Conservation (phyloP, 2,113 vertebrate genomes). For the Anarrhichthys ocellatus region DNA sequence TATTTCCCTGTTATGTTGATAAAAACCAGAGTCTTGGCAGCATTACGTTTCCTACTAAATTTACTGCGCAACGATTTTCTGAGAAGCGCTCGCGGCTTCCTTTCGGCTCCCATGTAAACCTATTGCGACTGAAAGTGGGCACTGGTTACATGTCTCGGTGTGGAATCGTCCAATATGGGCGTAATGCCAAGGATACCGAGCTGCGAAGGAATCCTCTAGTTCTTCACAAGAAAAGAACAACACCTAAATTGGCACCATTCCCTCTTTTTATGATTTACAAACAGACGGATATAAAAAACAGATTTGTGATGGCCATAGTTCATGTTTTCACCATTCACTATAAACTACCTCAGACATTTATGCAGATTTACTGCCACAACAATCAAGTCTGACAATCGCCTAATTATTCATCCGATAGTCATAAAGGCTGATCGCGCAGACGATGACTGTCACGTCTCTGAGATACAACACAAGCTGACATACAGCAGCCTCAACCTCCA, state of each 20-base stretch:
- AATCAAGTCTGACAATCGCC: conserved; percentile 26
- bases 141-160: background rate
- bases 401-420: conserved; percentile 35
- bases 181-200: background rate
- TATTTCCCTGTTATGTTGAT: background rate
- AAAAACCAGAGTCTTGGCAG: background rate
- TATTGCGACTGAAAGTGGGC: background rate
- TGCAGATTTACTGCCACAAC: conserved; percentile 29
- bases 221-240: background rate
- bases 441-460: conserved; percentile 41
- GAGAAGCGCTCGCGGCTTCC: background rate
- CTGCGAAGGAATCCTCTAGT: background rate
- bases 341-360: conserved; percentile 13
- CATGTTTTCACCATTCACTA: background rate
- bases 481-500: conserved; percentile 50
- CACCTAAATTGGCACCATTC: background rate
- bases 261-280: background rate
- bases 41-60: background rate
- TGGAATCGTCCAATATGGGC: background rate
- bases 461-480: conserved; percentile 51
- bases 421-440: conserved; percentile 21
- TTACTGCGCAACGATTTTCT: background rate
- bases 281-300: background rate
- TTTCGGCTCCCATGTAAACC: background rate
- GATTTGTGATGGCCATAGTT: background rate